Evolutionary conservation across 2,888 invertebrate species (phyloP).

Genomic region (Argynnis bischoffii): DNA sequence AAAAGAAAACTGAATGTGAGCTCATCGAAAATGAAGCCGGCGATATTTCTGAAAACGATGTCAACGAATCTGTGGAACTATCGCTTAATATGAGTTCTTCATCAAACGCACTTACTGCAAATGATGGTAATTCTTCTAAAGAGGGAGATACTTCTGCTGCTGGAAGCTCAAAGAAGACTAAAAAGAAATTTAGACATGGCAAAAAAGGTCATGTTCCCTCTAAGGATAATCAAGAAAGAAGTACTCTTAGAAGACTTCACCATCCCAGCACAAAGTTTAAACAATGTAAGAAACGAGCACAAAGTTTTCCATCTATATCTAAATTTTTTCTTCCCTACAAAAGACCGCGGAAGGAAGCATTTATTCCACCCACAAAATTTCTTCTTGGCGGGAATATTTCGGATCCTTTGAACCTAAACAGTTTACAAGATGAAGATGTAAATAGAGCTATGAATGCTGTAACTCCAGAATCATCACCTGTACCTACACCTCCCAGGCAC

Average conservation of each 20-base stretch:
- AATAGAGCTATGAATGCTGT: constrained; percentile 92
- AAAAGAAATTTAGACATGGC: constrained; percentile 74
- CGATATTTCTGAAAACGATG: constrained; percentile 63
- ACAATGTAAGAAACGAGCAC: constrained; percentile 84
- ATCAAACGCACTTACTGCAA: constrained; percentile 46
- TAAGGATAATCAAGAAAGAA: constrained; percentile 71
- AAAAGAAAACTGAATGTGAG: constrained; percentile 53
- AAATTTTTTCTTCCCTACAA: constrained; percentile 90
- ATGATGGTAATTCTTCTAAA: constrained; percentile 61
- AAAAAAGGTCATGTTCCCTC: constrained; percentile 68
- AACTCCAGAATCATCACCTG: constrained; percentile 95
- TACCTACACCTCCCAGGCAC: constrained; percentile 90
- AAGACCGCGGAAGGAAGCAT: constrained; percentile 87
- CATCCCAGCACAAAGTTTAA: constrained; percentile 74
- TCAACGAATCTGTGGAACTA: constrained; percentile 56
- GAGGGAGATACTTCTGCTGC: constrained; percentile 57
- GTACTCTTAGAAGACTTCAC: constrained; percentile 66
- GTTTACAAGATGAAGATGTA: constrained; percentile 91
- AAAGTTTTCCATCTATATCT: constrained; percentile 85
- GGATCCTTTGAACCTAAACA: constrained; percentile 96
- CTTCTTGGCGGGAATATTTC: constrained; percentile 96
- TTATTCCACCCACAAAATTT: constrained; percentile 96
- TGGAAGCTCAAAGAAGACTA: constrained; percentile 64
- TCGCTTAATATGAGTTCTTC: constrained; percentile 51
- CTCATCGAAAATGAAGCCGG: constrained; percentile 58